Conservation (phyloP, 2,888 invertebrate genomes). For the Drosophila robusta region DNA sequence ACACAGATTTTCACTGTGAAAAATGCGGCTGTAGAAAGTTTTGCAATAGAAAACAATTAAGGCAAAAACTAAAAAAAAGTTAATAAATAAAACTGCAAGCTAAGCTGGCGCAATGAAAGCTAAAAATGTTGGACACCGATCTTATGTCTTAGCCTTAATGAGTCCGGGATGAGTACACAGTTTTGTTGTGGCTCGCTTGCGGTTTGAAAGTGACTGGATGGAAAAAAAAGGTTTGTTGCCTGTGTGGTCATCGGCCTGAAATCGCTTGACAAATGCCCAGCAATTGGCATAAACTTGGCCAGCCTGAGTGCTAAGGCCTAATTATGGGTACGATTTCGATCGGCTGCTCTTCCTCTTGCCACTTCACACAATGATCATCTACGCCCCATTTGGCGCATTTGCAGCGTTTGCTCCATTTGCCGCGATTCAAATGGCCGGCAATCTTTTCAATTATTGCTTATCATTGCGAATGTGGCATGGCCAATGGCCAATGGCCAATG, state of each 20-base stretch:
- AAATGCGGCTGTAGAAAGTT: constrained; percentile 66
- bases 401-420: constrained; percentile 57
- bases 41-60: constrained; percentile 56
- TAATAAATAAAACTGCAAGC: constrained; percentile 50
- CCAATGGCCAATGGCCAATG: constrained; percentile 37
- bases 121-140: constrained; percentile 9
- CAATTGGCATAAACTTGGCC: constrained; percentile 57
- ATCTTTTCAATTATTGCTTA: constrained; percentile 80
- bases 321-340: constrained; percentile 45
- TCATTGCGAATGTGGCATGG: constrained; percentile 57
- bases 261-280: constrained; percentile 59
- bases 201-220: constrained; percentile 40
- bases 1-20: constrained; percentile 54
- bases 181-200: constrained; percentile 5
- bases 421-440: constrained; percentile 72
- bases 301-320: constrained; percentile 42
- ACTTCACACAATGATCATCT: constrained; percentile 24
- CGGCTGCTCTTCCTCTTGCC: constrained; percentile 31
- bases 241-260: constrained; percentile 53
- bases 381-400: constrained; percentile 33
- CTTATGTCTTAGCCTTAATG: constrained; percentile 49
- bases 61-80: constrained; percentile 37
- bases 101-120: constrained; percentile 50
- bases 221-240: constrained; percentile 1
- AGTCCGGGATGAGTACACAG: constrained; percentile 39